A percentile compares a stretch with the other conserved stretches of the same genome.
Conservation (phyloP, 2,113 vertebrate species). For the Donacobius atricapilla region DNA sequence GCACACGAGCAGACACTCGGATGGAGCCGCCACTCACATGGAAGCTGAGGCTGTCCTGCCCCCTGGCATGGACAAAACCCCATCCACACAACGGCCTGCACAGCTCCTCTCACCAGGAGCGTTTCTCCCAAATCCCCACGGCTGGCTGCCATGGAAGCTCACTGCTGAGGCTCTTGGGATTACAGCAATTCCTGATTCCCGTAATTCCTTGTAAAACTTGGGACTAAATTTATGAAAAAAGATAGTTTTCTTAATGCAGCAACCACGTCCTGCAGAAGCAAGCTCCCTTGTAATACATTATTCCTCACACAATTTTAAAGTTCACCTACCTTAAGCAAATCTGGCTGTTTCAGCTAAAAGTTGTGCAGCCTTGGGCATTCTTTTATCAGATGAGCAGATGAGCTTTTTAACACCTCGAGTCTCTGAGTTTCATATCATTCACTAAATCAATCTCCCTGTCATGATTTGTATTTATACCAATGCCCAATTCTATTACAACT, state of each 20-base stretch:
- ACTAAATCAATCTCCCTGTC: slow-evolving; percentile 43
- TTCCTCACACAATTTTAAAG: background rate
- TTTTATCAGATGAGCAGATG: background rate
- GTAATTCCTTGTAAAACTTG: background rate
- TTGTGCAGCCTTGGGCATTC: background rate
- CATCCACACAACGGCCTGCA: background rate
- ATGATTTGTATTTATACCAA: slow-evolving; percentile 37
- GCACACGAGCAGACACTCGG: background rate
- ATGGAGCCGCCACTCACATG: background rate
- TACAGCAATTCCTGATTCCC: background rate
- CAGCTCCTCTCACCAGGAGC: background rate
- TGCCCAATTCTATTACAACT: slow-evolving; percentile 10
- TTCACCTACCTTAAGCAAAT: background rate
- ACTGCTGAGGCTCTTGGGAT: background rate
- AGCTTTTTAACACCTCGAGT: slow-evolving; percentile 21
- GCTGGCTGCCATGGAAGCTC: background rate
- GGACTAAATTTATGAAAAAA: background rate
- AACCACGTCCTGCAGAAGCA: background rate
- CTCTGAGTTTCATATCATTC: slow-evolving; percentile 13
- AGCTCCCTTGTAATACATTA: background rate
- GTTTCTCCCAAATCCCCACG: background rate
- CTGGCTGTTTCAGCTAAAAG: background rate
- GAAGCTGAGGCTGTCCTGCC: background rate
- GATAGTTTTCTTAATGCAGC: background rate
- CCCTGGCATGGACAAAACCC: background rate